Conservation (phyloP, 2,113 vertebrate genomes). For the Dasyurus viverrinus region DNA sequence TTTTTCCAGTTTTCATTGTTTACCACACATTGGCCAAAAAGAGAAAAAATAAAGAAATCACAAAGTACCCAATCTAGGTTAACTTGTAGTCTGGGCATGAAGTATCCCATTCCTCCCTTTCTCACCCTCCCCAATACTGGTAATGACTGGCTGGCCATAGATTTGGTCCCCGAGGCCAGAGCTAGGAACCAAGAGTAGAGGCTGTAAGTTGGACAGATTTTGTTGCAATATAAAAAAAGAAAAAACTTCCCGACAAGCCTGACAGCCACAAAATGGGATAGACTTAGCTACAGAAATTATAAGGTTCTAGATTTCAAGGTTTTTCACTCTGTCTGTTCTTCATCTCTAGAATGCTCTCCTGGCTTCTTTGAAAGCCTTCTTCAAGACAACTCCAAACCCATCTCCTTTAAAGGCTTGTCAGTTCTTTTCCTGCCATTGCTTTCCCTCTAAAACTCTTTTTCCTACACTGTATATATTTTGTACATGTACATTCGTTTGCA, state of each 20-base stretch:
- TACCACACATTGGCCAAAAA: slow-evolving; percentile 15
- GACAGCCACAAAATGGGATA: not conserved
- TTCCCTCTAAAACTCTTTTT: not conserved
- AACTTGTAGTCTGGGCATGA: not conserved
- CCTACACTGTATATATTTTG: not conserved
- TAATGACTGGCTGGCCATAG: not conserved
- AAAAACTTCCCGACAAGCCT: not conserved
- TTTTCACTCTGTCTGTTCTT: not conserved
- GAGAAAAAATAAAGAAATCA: slow-evolving; percentile 26
- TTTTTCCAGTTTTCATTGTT: slow-evolving; percentile 43
- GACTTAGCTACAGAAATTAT: not conserved
- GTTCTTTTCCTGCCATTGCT: not conserved
- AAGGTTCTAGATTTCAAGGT: not conserved
- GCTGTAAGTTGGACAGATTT: not conserved
- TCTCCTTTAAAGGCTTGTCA: not conserved
- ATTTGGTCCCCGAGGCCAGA: not conserved
- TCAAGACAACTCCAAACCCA: not conserved
- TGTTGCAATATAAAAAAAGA: not conserved
- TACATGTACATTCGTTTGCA: not conserved
- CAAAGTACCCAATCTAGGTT: not conserved
- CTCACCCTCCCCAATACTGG: not conserved
- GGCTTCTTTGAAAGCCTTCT: not conserved
- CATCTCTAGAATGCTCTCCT: not conserved
- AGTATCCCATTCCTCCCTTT: not conserved
- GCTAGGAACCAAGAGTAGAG: not conserved